Evolutionary conservation across 1,140 invertebrate genomes (phyloP), one percentile per base, ranked within the genome.

Genomic region (Hypsibius dujardini): DNA sequence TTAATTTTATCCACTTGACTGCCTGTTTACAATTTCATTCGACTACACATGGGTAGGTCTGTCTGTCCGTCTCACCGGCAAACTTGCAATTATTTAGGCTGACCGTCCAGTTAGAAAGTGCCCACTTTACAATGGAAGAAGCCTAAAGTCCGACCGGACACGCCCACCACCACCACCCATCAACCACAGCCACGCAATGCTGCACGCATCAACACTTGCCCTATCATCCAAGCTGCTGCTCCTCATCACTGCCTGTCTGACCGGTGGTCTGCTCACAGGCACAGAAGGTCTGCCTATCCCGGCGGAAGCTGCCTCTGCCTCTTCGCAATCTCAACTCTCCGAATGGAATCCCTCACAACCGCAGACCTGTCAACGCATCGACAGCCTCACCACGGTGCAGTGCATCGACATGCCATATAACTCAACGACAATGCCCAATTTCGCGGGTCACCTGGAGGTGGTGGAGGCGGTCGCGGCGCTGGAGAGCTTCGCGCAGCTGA

Each of bases 361-460:
- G 7, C 62, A 67, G 42, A 67, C 62, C 12, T 67, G 62, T 45
- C 62, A 67, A 67, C 62, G 12, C 12, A 67, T 67, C 71, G 77
- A 77, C 62, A 75, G 74, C 14, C 77, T 78, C 2, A 76, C 76
- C 12, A 76, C 78, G 69, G 75, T 76, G 46, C 75, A 78, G 76
- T 77, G 78, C 73, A 71, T 76, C 72, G 76, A 79, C 74, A 76
- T 79, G 76, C 74, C 74, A 40, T 80, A 79, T 72, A 79, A 78
- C 72, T 75, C 76, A 73, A 80, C 78, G 1, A 70, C 74, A 28
- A 79, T 79, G 79, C 79, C 79, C 2, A 80, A 80, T 74, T 73
- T 77, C 15, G 75, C 79, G 1, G 77, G 78, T 56, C 76, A 79
- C 71, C 71, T 69, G 3, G 77, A 77, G 69, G 78, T 79, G 71